Evolutionary conservation across 2,797 vertebrate genomes (phyloP).

Genomic region (Staurois parvus): DNA sequence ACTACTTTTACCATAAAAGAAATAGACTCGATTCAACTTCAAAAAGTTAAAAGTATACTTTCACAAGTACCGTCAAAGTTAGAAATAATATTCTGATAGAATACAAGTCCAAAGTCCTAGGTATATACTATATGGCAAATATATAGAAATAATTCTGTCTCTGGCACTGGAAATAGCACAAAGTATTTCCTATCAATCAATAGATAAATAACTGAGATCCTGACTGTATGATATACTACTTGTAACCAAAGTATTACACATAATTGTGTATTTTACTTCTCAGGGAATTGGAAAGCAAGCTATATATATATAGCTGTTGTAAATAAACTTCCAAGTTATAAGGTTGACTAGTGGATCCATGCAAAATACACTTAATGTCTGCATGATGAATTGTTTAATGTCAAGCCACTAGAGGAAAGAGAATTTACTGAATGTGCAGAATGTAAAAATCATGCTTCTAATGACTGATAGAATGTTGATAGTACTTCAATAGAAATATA

Average conservation of each 20-base stretch:
- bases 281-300: slow-evolving; percentile 11
- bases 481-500: slow-evolving; percentile 34
- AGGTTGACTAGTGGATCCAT: slow-evolving; percentile 52
- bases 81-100: slow-evolving; percentile 2
- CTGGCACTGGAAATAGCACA: not conserved
- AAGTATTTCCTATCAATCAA: slow-evolving; percentile 28
- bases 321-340: slow-evolving; percentile 49
- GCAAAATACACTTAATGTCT: slow-evolving; percentile 57
- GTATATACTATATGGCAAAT: slow-evolving; percentile 4
- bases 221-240: slow-evolving; percentile 9
- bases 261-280: slow-evolving; percentile 53
- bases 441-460: slow-evolving; percentile 37
- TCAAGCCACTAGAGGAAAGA: slow-evolving; percentile 51
- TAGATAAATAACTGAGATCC: slow-evolving; percentile 24
- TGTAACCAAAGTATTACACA: slow-evolving; percentile 24
- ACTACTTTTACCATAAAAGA: no score
- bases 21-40: not conserved
- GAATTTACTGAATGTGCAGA: slow-evolving; percentile 52
- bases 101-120: not conserved
- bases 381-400: slow-evolving; percentile 46
- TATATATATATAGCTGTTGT: slow-evolving; percentile 45
- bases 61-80: not conserved
- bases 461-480: slow-evolving; percentile 52
- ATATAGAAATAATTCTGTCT: not conserved
- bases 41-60: not conserved